Base-by-base conservation (phyloP, 2,888 invertebrate species). In the Clistopyga incitator region DNA sequence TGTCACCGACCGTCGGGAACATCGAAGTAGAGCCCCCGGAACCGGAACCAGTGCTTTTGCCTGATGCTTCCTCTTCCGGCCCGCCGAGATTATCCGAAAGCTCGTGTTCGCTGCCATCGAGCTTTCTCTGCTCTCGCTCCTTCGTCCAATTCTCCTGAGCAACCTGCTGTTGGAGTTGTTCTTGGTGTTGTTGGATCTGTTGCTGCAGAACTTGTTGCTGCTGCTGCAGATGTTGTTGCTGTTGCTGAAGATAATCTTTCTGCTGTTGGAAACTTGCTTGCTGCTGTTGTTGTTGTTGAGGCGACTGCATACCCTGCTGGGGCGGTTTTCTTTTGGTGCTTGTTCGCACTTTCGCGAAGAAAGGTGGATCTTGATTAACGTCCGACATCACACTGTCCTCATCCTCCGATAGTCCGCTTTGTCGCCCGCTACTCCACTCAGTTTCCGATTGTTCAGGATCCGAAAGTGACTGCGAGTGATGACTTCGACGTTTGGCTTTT, bases 381-480 rank as follows among this genome's bases (percentile, higher is more conserved):
- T 96, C 96, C 0, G 96, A 96, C 92, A 96, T 95, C 0, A 96
- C 95, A 88, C 96, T 95, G 84, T 97, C 97, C 81, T 94, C 94
- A 90, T 96, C 96, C 90, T 97, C 97, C 78, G 95, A 95, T 18
- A 93, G 83, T 45, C 96, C 96, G 45, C 97, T 96, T 86, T 96
- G 96, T 85, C 95, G 94, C 20, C 96, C 95, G 90, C 96, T 96
- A 29, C 95, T 95, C 95, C 95, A 96, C 90, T 96, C 96, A 4
- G 95, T 96, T 92, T 96, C 96, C 0, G 96, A 96, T 65, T 96
- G 96, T 92, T 97, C 97, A 3, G 96, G 96, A 90, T 97, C 97
- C 13, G 97, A 97, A 71, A 97, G 90, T 0, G 96, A 96, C 88
- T 96, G 96, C 0, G 94, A 92, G 13, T 93, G 93, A 84, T 93